phyloP scores from a whole-genome alignment of 2,113 vertebrate species.

The Blennius ocellaris region DNA sequence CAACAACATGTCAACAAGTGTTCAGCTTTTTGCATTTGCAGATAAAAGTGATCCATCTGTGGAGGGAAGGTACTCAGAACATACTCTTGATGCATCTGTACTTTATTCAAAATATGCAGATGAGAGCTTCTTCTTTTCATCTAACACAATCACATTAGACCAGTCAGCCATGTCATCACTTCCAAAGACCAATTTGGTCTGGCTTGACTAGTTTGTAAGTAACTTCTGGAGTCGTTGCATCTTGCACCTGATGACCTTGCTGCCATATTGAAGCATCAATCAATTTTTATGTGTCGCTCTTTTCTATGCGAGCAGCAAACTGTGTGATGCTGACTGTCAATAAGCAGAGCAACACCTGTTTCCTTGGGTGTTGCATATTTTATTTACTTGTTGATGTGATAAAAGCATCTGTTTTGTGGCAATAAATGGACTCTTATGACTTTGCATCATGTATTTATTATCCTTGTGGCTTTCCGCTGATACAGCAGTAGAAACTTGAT shows the following conservation, averaged over 20 bases:
- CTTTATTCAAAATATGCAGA: conserved; percentile 25
- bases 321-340: conserved; percentile 3
- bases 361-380: conserved; percentile 27
- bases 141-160: conserved; percentile 21
- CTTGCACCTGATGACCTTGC: conserved; percentile 23
- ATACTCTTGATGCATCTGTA: conserved; percentile 3
- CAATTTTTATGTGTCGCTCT: background rate
- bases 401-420: conserved; percentile 55
- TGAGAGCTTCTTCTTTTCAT: conserved; percentile 12
- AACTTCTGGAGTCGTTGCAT: conserved; percentile 16
- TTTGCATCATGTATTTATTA: conserved; percentile 43
- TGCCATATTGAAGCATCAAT: background rate
- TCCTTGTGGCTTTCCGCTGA: conserved; percentile 17
- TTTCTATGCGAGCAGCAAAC: conserved; percentile 9
- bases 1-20: background rate
- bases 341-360: conserved; percentile 31
- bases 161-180: conserved; percentile 18
- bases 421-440: conserved; percentile 44
- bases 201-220: background rate
- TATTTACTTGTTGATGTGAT: conserved; percentile 40
- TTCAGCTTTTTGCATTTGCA: background rate
- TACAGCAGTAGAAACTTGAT: conserved; percentile 24
- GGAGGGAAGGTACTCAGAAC: conserved; percentile 6
- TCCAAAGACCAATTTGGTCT: conserved; percentile 19
- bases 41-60: background rate